Base-by-base conservation (phyloP, 2,797 vertebrate species). In the Numenius phaeopus region DNA sequence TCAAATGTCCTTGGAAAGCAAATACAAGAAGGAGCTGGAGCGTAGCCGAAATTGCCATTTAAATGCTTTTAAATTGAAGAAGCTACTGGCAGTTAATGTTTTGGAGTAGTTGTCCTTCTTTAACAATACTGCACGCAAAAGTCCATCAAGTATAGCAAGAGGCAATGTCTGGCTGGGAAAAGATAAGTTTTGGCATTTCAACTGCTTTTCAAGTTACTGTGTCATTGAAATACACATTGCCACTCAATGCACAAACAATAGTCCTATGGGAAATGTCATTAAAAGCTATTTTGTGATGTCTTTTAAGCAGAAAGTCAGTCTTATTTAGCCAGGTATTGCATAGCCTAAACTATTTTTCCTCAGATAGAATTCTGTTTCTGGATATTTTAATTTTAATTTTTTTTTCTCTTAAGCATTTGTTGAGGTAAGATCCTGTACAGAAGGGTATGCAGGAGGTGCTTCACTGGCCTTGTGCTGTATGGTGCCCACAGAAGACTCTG, bases 61-160 rank as follows among this genome's bases (percentile, higher is more conserved):
- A 87, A 95, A 88, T 93, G 62, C 62, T 87, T 95, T 88, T 62
- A 78, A 88, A 76, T 12, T 88, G 39, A 55, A 66, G 80, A 94
- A 87, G 26, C 62, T 76, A 22, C 42, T 82, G 66, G 16, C 49
- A 92, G 78, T 58, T 80, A 71, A 12, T 70, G 44, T 69, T 91
- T 83, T 81, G 46, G 58, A 79, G 13, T 64, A 71, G 92, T 90
- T 88, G 29, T 37, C n/a, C 18, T 55, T 50, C 71, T 92, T 72
- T 81, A 90, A 40, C 3, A 5, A 7, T 81, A 23, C 37, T 49
- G 14, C 40, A 11, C 24, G 26, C 32, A 23, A 1, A 72, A 76
- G n/a, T 83, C 65, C 9, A 52, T 73, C 67, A 81, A 49, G 8
- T 85, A 34, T 40, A 44, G 30, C 3, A 3, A 84, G 62, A 91